Percentiles rank a stretch among this genome's conserved stretches.
Conservation (phyloP, 1,140 invertebrate genomes). For the Araneus ventricosus region DNA sequence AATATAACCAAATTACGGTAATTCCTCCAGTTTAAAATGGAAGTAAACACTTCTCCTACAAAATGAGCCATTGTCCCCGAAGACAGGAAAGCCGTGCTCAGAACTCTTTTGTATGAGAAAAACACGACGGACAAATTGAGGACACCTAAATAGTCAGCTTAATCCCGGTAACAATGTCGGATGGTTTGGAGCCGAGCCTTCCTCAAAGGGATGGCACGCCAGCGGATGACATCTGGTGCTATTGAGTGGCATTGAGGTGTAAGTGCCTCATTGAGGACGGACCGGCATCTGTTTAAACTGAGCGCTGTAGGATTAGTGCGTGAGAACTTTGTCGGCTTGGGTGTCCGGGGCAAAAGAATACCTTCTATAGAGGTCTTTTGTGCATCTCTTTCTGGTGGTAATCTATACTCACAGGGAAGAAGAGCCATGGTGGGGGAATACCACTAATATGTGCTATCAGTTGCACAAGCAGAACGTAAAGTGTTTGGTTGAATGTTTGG, state of each 20-base stretch:
- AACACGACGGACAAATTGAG: slow-evolving; percentile 16
- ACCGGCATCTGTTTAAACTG: slow-evolving; percentile 58
- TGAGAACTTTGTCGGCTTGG: slow-evolving; percentile 73
- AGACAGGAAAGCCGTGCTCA: neutral
- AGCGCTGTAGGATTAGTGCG: slow-evolving; percentile 28
- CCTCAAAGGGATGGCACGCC: slow-evolving; percentile 56
- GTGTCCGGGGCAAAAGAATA: slow-evolving; percentile 46
- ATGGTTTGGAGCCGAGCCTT: neutral
- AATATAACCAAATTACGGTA: no score
- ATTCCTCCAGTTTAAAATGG: neutral
- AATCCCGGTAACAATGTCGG: neutral
- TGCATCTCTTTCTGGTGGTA: neutral
- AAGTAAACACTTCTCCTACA: neutral
- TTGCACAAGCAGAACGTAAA: neutral
- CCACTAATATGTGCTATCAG: neutral
- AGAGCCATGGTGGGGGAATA: neutral
- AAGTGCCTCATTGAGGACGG: slow-evolving; percentile 28
- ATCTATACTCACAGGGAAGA: neutral
- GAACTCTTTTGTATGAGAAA: neutral
- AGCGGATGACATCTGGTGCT: slow-evolving; percentile 62
- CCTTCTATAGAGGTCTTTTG: neutral
- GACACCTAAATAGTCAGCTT: slow-evolving; percentile 27
- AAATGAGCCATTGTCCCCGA: neutral
- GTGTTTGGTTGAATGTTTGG: no score
- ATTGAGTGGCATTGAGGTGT: slow-evolving; percentile 41